A percentile compares a stretch with the other conserved stretches of the same genome.
Conservation (phyloP, 2,797 vertebrate genomes). For the Miichthys miiuy region DNA sequence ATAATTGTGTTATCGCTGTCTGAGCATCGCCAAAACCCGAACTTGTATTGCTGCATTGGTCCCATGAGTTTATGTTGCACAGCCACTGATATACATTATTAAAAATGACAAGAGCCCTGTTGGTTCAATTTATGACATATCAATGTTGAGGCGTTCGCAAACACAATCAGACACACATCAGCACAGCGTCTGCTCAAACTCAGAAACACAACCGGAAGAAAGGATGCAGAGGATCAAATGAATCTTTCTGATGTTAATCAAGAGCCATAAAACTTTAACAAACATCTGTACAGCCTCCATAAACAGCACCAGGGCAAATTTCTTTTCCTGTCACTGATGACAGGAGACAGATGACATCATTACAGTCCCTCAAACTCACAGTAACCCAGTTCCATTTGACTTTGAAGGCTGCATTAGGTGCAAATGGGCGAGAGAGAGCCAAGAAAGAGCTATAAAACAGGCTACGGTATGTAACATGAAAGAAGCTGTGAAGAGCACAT, state of each 20-base stretch:
- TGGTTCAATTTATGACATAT: slow-evolving; percentile 67
- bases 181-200: slow-evolving; percentile 4
- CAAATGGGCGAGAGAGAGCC: slow-evolving; percentile 38
- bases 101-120: slow-evolving; percentile 72
- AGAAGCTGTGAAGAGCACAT: slow-evolving; percentile 33
- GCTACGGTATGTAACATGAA: slow-evolving; percentile 56
- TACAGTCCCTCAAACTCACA: slow-evolving; percentile 50
- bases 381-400: slow-evolving; percentile 61
- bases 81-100: slow-evolving; percentile 63
- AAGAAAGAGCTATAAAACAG: slow-evolving; percentile 32
- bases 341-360: slow-evolving; percentile 70
- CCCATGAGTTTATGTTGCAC: slow-evolving; percentile 30
- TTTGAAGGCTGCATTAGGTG: slow-evolving; percentile 64
- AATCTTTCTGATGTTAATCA: slow-evolving; percentile 65
- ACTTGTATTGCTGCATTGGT: slow-evolving; percentile 33
- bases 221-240: slow-evolving; percentile 36
- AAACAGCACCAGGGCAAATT: slow-evolving; percentile 53
- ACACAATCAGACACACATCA: slow-evolving; percentile 50
- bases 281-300: slow-evolving; percentile 66
- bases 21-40: slow-evolving; percentile 28
- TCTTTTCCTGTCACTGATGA: slow-evolving; percentile 58
- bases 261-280: slow-evolving; percentile 72
- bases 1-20: slow-evolving; percentile 56
- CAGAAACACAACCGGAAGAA: slow-evolving; percentile 20
- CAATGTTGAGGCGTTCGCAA: slow-evolving; percentile 39